Base-by-base conservation (phyloP, 2,113 vertebrate species). In the Prunella fulvescens region DNA sequence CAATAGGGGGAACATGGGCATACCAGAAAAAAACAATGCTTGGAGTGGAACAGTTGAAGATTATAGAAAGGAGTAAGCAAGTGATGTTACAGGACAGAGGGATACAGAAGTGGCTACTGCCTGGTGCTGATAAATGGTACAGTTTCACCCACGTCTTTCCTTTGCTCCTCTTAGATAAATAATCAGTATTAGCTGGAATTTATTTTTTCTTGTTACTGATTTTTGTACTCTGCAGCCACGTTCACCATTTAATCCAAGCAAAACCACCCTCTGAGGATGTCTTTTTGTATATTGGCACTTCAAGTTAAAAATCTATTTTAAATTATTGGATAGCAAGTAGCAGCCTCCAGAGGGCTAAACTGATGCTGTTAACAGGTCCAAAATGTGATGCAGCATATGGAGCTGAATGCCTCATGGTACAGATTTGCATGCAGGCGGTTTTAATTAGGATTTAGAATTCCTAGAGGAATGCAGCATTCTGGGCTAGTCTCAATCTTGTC, bases 361-460 rank as follows among this genome's bases (percentile, higher is more conserved):
- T 64, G 78, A 83, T 94, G 94, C 84, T 90, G 84, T 93, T 92
- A 96, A 90, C 94, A 90, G 81, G 60, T 96, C 95, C 96, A 94
- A 86, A 94, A 96, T 85, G 71, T n/a, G 50, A 72, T 62, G 80
- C 62, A 95, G 74, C 96, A 95, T 97, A 96, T 97, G 97, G 92
- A 93, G 26, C 71, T 76, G 85, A 88, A 71, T 91, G 81, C 73
- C 94, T 97, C 66, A 83, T 85, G 92, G 91, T 95, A 95, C 78
- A 89, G 78, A 96, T 95, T 96, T 96, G 88, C 96, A 97, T 97
- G 94, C 92, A 89, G 92, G 96, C 95, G 86, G 94, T 97, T 98
- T 98, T 97, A 97, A 97, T 98, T 97, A 98, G 90, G 91, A 95
- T 94, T 97, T 96, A 96, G 81, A 96, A 81, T 97, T 97, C 97